phyloP scores from a whole-genome alignment of 2,888 invertebrate genomes.

The Leucozona laternaria region DNA sequence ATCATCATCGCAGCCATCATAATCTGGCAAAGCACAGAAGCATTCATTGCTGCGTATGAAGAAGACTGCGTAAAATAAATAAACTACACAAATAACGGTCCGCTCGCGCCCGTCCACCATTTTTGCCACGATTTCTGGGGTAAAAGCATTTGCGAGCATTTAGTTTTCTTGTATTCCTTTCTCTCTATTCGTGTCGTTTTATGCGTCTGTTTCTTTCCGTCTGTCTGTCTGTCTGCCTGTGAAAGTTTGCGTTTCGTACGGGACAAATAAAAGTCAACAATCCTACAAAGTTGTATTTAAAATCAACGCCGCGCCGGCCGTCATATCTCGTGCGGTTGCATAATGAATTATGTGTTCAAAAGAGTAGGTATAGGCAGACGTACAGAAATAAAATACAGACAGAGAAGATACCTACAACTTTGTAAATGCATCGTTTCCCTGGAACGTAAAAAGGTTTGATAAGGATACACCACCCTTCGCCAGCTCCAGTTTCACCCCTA shows the following conservation, averaged over 20 bases:
- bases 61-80: conserved; percentile 47
- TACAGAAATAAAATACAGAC: conserved; percentile 3
- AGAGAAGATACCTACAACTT: conserved; percentile 9
- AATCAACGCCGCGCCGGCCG: conserved; percentile 21
- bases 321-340: conserved; percentile 54
- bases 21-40: background rate
- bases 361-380: conserved; percentile 19
- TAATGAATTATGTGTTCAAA: conserved; percentile 62
- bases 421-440: conserved; percentile 49
- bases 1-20: conserved; percentile 27
- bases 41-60: conserved; percentile 57
- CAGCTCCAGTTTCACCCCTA: background rate
- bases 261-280: conserved; percentile 62
- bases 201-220: background rate
- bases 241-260: conserved; percentile 34
- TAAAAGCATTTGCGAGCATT: conserved; percentile 17
- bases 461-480: conserved; percentile 14
- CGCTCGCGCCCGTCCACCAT: conserved; percentile 17
- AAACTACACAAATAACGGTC: conserved; percentile 65
- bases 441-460: conserved; percentile 46
- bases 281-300: conserved; percentile 31
- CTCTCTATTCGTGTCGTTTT: background rate
- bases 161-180: background rate
- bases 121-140: conserved; percentile 27
- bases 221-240: background rate